Base-by-base conservation (phyloP, 2,888 invertebrate genomes). In the Netelia fuscicornis region DNA sequence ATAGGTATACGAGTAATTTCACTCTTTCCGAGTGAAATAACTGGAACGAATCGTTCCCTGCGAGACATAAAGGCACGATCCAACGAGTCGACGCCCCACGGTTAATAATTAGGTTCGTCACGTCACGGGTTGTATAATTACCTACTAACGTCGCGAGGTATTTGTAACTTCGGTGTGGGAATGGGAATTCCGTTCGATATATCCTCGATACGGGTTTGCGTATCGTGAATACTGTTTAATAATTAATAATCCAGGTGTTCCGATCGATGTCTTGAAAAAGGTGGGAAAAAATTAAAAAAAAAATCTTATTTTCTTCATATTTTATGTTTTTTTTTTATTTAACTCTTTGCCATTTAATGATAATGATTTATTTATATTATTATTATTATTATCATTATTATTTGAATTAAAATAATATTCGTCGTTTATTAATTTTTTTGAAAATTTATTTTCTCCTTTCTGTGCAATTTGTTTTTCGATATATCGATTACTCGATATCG, bases 21-120 rank as follows among this genome's bases (percentile, higher is more conserved):
- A 78, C 56, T 81, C 72, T 76, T 64, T 20, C 23, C 48, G 64
- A 54, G 64, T 20, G 52, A 52, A 75, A 65, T 54, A 81, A 85
- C 65, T 79, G 71, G 78, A 81, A 84, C 81, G 74, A 84, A 84
- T 75, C 20, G 56, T 52, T 74, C 30, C 30, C 79, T 25, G 42
- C 48, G 44, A 70, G 52, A 58, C 30, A 71, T 23, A 56, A 52
- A 60, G 68, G 13, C 11, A 25, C 25, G 30, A 30, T 30, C 0
- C 13, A 64, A 48, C 17, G 54, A 30, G 68, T 62, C 72, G 54
- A 60, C 65, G 52, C 75, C 56, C 44, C 30, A n/a, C 13, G 10
- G 54, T 64, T 23, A 11, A 23, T 62, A 37, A 67, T 58, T 52
- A 56, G 64, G 56, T 52, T n/a, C 60, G 68, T 62, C 67, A 30